Evolutionary conservation across 2,113 vertebrate genomes (phyloP).

Genomic region (Acanthisitta chloris): DNA sequence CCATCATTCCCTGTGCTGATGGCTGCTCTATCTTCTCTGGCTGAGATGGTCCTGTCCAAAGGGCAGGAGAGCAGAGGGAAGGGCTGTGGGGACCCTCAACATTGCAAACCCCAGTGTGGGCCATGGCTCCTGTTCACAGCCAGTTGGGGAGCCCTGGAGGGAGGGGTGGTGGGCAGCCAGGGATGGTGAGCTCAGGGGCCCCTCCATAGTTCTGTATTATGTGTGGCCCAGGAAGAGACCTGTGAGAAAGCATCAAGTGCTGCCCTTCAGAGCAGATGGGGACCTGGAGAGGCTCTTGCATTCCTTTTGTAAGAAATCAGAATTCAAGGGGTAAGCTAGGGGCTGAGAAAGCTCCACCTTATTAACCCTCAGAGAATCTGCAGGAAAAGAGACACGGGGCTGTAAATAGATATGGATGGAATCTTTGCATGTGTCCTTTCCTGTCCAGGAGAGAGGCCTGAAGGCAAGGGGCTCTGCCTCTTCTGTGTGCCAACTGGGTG

Average conservation of each 20-base stretch:
- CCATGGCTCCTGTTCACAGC: neutral
- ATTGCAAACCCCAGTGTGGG: neutral
- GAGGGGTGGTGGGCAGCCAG: neutral
- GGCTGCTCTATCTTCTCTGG: neutral
- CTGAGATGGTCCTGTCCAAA: neutral
- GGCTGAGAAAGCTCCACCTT: neutral
- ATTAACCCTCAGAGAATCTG: neutral
- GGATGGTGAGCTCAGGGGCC: neutral
- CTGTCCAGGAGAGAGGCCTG: neutral
- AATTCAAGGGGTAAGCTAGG: neutral
- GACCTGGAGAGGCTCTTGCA: neutral
- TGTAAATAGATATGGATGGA: neutral
- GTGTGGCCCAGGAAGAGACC: neutral
- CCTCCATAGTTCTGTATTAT: fast-evolving
- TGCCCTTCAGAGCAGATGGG: neutral
- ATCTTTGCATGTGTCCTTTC: neutral
- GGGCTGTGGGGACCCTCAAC: neutral
- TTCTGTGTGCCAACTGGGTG: neutral
- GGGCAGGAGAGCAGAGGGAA: neutral
- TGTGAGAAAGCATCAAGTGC: neutral
- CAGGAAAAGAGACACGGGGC: neutral
- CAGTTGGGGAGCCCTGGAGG: neutral
- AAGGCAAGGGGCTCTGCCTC: neutral
- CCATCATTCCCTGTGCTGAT: fast-evolving
- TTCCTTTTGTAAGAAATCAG: neutral